Conservation (phyloP, 2,797 vertebrate species). For the Myioborus miniatus region DNA sequence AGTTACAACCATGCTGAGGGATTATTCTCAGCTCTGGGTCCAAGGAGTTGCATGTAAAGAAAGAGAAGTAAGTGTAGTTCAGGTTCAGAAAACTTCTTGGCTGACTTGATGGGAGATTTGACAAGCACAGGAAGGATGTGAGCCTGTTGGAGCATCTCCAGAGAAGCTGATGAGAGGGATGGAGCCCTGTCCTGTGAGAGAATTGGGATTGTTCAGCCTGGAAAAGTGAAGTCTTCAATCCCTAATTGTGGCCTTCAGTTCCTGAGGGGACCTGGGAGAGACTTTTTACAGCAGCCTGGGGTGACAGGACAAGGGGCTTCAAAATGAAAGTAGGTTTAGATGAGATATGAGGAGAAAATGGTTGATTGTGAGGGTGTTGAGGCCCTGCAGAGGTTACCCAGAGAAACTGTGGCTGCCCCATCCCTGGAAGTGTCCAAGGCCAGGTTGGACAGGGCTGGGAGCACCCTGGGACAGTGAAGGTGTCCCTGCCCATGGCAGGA, state of each 20-base stretch:
- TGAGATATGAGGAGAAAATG: background rate
- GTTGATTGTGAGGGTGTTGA: rapidly evolving
- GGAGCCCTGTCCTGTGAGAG: background rate
- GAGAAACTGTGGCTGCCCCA: background rate
- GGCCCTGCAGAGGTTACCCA: background rate
- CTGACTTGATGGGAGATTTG: background rate
- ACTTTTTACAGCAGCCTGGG: background rate
- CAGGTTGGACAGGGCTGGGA: rapidly evolving
- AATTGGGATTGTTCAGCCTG: background rate
- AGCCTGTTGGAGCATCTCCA: background rate
- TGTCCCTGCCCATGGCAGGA: background rate
- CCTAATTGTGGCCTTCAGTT: no score
- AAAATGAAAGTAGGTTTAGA: background rate
- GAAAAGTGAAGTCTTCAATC: background rate
- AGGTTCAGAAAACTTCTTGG: background rate
- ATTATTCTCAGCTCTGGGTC: background rate
- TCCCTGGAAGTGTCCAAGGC: background rate
- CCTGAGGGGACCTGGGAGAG: background rate
- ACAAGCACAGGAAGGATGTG: background rate
- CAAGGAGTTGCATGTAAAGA: background rate
- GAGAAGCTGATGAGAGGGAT: background rate
- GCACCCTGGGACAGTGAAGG: rapidly evolving
- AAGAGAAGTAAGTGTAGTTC: background rate
- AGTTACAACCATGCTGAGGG: background rate
- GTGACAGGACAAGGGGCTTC: background rate